A percentile compares a stretch with the other conserved stretches of the same genome.
These are phyloP conservation scores for Amiota communis DNA, from an alignment of 2,888 invertebrate species.

Conservation along the genomic window DNA sequence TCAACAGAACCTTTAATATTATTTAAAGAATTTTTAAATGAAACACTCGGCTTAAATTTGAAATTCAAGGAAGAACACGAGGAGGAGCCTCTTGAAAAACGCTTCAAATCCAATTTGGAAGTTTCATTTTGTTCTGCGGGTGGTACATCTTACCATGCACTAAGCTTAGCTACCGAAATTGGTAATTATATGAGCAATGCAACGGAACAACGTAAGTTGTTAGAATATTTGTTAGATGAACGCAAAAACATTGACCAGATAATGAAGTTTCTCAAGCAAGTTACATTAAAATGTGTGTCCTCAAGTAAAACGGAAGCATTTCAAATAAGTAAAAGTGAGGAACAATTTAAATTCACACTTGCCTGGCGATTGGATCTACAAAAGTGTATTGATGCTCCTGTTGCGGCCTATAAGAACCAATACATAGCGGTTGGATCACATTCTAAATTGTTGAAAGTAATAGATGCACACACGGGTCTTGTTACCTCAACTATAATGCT, in stretches of 20 bases:
- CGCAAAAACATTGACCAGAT: conserved; percentile 50
- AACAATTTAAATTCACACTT: conserved; percentile 41
- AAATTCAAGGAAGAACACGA: background rate
- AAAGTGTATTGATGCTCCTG: conserved; percentile 90
- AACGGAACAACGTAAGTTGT: conserved; percentile 55
- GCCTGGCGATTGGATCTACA: conserved; percentile 63
- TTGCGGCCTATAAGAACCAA: conserved; percentile 74
- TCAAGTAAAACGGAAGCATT: background rate
- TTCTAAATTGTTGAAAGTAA: conserved; percentile 80
- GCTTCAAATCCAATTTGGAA: conserved; percentile 31
- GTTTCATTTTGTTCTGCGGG: conserved; percentile 60
- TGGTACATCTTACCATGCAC: conserved; percentile 68
- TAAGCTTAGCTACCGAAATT: conserved; percentile 62
- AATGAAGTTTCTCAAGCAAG: conserved; percentile 46
- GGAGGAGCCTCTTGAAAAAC: conserved; percentile 14
- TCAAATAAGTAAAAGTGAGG: background rate
- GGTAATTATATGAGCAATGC: conserved; percentile 52
- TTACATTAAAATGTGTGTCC: background rate
- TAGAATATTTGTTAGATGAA: conserved; percentile 60
- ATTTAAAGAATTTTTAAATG: conserved; percentile 75
- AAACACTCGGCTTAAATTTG: conserved; percentile 52
- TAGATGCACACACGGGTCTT: conserved; percentile 76
- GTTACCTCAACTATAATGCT: conserved; percentile 75
- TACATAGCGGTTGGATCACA: conserved; percentile 81
- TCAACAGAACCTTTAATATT: conserved; percentile 74